These are phyloP conservation scores for Mungos mungo DNA, from an alignment of 2,113 vertebrate genomes.

Conservation along the genomic window DNA sequence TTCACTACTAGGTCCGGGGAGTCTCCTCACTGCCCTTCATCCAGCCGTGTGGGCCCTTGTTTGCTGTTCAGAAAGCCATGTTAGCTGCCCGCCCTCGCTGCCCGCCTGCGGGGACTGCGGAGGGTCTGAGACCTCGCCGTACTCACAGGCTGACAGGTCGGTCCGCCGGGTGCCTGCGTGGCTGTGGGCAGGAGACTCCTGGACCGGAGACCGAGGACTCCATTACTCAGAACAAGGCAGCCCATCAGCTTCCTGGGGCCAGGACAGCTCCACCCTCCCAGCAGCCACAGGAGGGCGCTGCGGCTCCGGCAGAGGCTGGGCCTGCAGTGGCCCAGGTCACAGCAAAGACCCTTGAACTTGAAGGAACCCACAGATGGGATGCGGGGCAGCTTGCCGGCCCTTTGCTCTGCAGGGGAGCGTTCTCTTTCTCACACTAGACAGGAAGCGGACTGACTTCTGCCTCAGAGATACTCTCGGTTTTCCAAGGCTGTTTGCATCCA, in stretches of 20 bases:
- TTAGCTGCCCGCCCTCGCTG: not conserved
- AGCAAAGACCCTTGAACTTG: not conserved
- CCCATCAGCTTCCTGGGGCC: not conserved
- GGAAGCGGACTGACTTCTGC: not conserved
- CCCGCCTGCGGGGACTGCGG: not conserved
- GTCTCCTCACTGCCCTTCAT: not conserved
- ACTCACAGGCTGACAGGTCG: no score
- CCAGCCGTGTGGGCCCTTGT: not conserved
- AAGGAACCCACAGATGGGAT: not conserved
- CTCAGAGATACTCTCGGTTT: not conserved
- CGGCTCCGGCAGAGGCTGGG: not conserved
- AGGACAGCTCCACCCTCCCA: not conserved
- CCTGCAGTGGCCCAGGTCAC: not conserved
- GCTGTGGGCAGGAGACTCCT: not conserved
- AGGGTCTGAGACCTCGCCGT: not conserved
- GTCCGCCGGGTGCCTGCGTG: not conserved
- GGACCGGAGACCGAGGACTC: not conserved
- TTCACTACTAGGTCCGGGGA: not conserved
- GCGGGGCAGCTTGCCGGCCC: not conserved
- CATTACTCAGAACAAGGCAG: not conserved
- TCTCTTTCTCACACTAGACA: not conserved
- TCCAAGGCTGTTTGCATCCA: not conserved
- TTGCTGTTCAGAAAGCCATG: not conserved
- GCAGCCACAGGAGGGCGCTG: rapidly evolving
- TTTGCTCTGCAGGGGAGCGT: not conserved